A percentile compares a stretch with the other conserved stretches of the same genome.
These are phyloP conservation scores for Bovichtus diacanthus DNA, from an alignment of 2,797 vertebrate species.

Conservation along the genomic window DNA sequence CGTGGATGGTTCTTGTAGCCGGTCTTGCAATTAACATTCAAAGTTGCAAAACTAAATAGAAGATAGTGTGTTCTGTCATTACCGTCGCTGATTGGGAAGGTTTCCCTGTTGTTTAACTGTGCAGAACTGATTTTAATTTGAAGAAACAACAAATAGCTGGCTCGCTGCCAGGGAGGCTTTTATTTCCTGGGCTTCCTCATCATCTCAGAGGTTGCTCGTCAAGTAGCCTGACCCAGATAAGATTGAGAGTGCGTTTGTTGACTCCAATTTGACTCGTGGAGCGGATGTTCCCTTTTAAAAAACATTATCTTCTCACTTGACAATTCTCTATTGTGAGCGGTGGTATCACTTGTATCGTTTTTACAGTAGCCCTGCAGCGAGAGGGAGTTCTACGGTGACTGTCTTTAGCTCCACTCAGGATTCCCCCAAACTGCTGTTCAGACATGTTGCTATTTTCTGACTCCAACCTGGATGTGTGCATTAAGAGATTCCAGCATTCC, in stretches of 20 bases:
- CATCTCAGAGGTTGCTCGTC: slow-evolving; percentile 24
- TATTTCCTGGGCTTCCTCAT: slow-evolving; percentile 16
- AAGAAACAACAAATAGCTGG: slow-evolving; percentile 60
- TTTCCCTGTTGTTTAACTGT: slow-evolving; percentile 52
- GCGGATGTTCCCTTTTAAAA: slow-evolving; percentile 66
- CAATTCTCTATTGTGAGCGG: slow-evolving; percentile 65
- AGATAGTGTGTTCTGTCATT: slow-evolving; percentile 50
- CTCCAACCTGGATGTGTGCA: slow-evolving; percentile 74
- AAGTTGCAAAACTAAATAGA: slow-evolving; percentile 47
- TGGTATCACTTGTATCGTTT: slow-evolving; percentile 66
- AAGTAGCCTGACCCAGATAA: slow-evolving; percentile 50
- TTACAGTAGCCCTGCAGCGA: slow-evolving; percentile 70
- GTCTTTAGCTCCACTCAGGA: slow-evolving; percentile 62
- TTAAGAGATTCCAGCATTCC: slow-evolving; percentile 83
- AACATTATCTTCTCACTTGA: slow-evolving; percentile 73
- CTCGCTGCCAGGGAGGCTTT: slow-evolving; percentile 32
- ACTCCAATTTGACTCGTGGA: slow-evolving; percentile 47
- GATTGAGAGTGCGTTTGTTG: slow-evolving; percentile 43
- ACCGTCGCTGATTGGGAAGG: slow-evolving; percentile 44
- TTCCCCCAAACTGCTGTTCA: slow-evolving; percentile 80
- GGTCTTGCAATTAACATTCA: slow-evolving; percentile 31
- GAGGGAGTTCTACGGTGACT: slow-evolving; percentile 49
- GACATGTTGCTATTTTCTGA: slow-evolving; percentile 81
- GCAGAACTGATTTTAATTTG: slow-evolving; percentile 68
- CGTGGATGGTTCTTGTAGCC: slow-evolving; percentile 14